Evolutionary conservation across 2,113 vertebrate species (phyloP), one percentile per base, ranked within the genome.

Genomic region (Xenus cinereus): DNA sequence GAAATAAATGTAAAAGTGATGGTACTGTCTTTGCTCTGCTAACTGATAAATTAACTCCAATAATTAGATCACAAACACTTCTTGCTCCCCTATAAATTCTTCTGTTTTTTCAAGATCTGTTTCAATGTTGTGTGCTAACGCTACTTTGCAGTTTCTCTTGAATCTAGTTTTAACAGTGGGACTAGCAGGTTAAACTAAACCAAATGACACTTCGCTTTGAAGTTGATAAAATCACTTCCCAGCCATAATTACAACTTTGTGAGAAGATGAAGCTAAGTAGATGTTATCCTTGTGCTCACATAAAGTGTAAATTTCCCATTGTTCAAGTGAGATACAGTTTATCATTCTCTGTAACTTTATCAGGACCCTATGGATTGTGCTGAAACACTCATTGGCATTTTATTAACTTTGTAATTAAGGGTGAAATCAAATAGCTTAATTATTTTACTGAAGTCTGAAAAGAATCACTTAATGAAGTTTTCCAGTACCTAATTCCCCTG

Each of bases 331-430:
- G 74, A 48, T 73, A 39, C 26, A 85, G 39, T 95, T 95, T 89
- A 82, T 95, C 48, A 27, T 95, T 89, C 86, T 84, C 33, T 7
- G 5, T 71, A 80, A 59, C 51, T 69, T 84, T 90, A 94, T 88
- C 91, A 77, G 57, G 72, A 83, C 68, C 67, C 72, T 78, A 63
- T 92, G 80, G 81, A 76, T 86, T 87, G 63, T 95, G 45, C 87
- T 73, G 84, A 93, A 85, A 63, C 80, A 80, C 9, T 91, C 79
- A 89, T 54, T 94, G 90, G 53, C 87, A 62, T 92, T 97, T 95
- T 67, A 74, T 96, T 97, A 90, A 57, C 88, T 94, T 90, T 79
- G 79, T 96, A 90, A 93, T 96, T 95, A 89, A 94, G 67, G 48
- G 59, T 94, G 79, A 95, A 94, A 91, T 94, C 41, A 93, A 91